A percentile compares a stretch with the other conserved stretches of the same genome.
These are phyloP conservation scores for Coccyzus lansbergi DNA, from an alignment of 2,797 vertebrate genomes.

Conservation along the genomic window DNA sequence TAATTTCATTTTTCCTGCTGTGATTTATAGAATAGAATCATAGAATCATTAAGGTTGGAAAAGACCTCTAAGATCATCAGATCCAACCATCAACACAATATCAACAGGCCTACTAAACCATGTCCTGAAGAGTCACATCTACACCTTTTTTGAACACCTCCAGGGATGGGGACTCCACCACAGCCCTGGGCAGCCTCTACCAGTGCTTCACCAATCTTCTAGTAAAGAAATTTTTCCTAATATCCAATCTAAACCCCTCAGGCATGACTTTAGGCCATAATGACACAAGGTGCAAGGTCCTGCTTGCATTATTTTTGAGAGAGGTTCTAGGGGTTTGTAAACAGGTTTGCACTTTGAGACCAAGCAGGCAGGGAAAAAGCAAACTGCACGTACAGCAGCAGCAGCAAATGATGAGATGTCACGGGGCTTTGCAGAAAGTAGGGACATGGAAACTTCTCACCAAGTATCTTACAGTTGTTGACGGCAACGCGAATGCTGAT, in stretches of 20 bases:
- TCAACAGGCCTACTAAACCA: no score
- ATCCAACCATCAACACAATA: no score
- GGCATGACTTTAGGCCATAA: neutral
- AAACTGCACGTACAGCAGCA: neutral
- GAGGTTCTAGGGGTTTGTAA: neutral
- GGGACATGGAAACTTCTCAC: neutral
- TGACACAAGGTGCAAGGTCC: neutral
- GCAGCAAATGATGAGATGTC: neutral
- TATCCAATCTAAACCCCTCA: no score
- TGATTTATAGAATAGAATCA: neutral
- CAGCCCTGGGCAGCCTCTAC: no score
- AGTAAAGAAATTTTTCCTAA: no score
- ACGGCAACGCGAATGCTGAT: neutral
- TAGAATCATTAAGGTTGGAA: no score
- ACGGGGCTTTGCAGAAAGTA: neutral
- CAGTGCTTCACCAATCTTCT: no score
- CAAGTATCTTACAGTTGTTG: neutral
- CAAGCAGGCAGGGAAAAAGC: neutral
- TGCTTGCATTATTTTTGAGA: neutral
- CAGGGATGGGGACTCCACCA: no score
- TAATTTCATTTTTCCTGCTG: slow-evolving; percentile 56
- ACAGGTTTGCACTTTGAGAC: neutral
- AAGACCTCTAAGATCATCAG: no score
- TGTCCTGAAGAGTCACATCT: no score
- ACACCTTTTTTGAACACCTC: no score